Base-by-base conservation (phyloP, 2,113 vertebrate genomes). In the Podilymbus podiceps region DNA sequence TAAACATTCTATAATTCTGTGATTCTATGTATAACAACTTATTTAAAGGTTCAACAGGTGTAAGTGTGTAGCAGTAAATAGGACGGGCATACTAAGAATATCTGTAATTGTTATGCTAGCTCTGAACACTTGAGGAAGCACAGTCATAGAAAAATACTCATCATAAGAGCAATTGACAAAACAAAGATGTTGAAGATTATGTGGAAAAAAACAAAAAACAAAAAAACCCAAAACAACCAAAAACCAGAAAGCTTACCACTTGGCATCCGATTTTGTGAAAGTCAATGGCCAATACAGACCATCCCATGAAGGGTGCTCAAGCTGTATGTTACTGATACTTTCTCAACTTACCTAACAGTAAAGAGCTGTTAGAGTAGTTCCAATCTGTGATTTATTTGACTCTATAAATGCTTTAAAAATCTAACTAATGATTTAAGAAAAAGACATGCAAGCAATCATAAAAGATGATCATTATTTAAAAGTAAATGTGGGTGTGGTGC, bases 21-120 rank as follows among this genome's bases (percentile, higher is more conserved):
- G n/a, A n/a, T n/a, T n/a, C n/a, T n/a, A n/a, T 2, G 2, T 16
- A 22, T 10, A 30, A 9, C 23, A n/a, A 2, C 9, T 66, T 5
- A 2, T 78, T 77, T 58, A 47, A 60, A 80, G 27, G 30, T 20
- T 75, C 46, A 49, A 14, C 9, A 56, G 35, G 35, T 67, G 27
- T 24, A 42, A 77, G 74, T 31, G 30, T 60, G 59, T 12, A 62
- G 31, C 38, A 49, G 25, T 21, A 30, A 19, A 30, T 77, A 74
- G 18, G 13, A 47, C 1, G 1, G 0, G 3, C 62, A 16, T n/a
- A 7, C 18, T 25, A 9, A 35, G 35, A 63, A 24, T 59, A 59
- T 44, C 63, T 81, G 35, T 42, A 42, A 35, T 53, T 92, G 21
- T 27, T 44, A 2, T 23, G 18, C 31, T 20, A 12, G 58, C 5